A percentile compares a stretch with the other conserved stretches of the same genome.
phyloP scores from a whole-genome alignment of 2,113 vertebrate species.

The Aptenodytes forsteri region DNA sequence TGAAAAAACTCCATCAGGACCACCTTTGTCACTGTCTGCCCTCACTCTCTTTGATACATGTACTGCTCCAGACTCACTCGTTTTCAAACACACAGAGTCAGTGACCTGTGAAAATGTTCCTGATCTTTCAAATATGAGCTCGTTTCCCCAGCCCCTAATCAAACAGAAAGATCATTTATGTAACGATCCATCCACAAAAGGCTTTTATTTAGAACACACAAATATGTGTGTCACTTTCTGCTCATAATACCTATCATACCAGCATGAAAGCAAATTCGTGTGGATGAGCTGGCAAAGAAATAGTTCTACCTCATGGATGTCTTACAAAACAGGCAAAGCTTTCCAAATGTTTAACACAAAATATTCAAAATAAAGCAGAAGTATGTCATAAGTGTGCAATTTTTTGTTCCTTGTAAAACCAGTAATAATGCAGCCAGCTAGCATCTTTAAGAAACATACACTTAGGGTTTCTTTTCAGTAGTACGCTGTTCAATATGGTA shows the following conservation, averaged over 20 bases:
- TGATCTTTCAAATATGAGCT: not conserved
- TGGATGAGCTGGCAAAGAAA: not conserved
- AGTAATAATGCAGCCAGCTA: not conserved
- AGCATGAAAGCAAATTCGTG: not conserved
- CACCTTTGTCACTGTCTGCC: not conserved
- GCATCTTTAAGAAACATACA: not conserved
- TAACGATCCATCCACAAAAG: not conserved
- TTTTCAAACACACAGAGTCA: not conserved
- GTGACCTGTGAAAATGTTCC: not conserved
- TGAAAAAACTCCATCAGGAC: not conserved
- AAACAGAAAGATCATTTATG: not conserved
- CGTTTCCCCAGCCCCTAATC: not conserved
- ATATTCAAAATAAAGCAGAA: not conserved
- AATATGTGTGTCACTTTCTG: not conserved
- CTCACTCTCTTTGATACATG: not conserved
- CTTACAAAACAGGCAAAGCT: not conserved
- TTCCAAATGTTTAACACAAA: conserved; percentile 2
- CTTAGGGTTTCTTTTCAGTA: conserved; percentile 1
- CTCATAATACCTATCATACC: not conserved
- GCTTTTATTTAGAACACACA: not conserved
- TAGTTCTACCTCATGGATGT: not conserved
- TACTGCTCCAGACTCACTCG: not conserved
- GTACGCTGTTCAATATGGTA: not conserved
- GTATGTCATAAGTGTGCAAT: not conserved
- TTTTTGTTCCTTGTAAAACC: conserved; percentile 1